phyloP scores from a whole-genome alignment of 2,113 vertebrate species.

The Poecilia latipinna region DNA sequence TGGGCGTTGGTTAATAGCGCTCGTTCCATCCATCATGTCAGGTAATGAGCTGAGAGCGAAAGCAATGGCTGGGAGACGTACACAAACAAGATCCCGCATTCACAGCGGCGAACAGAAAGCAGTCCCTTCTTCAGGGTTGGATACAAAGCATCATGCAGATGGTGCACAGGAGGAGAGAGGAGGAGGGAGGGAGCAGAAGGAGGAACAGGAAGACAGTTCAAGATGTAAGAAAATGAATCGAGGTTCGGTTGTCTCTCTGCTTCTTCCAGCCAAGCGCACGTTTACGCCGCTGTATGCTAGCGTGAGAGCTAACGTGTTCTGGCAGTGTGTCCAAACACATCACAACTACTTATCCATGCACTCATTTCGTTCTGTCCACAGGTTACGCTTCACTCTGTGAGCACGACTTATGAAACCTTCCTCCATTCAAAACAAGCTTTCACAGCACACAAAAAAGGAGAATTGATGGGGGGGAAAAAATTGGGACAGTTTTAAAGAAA shows the following conservation, averaged over 20 bases:
- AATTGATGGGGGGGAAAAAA: constrained; percentile 13
- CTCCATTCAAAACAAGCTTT: constrained; percentile 31
- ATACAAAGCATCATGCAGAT: constrained; percentile 68
- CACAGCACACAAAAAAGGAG: constrained; percentile 1
- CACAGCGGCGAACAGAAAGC: constrained; percentile 41
- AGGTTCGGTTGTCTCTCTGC: constrained; percentile 31
- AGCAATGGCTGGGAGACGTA: constrained; percentile 50
- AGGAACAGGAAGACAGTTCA: constrained; percentile 36
- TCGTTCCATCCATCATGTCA: constrained; percentile 78
- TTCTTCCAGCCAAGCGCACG: constrained; percentile 11
- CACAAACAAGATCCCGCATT: constrained; percentile 23
- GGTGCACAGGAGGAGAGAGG: constrained; percentile 70
- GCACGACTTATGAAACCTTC: constrained; percentile 9
- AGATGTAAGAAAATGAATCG: constrained; percentile 20
- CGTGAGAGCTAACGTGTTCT: constrained; percentile 15
- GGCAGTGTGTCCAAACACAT: constrained; percentile 21
- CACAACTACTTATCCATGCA: constrained; percentile 20
- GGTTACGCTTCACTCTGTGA: constrained; percentile 31
- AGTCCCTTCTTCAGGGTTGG: constrained; percentile 54
- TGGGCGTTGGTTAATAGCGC: constrained; percentile 76
- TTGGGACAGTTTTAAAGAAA: constrained; percentile 20
- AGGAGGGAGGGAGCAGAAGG: constrained; percentile 35
- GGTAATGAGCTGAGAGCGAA: constrained; percentile 80
- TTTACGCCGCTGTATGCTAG: not conserved
- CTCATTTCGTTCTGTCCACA: constrained; percentile 21